phyloP scores from a whole-genome alignment of 2,888 invertebrate genomes.

The Leptinotarsa rubiginosa region DNA sequence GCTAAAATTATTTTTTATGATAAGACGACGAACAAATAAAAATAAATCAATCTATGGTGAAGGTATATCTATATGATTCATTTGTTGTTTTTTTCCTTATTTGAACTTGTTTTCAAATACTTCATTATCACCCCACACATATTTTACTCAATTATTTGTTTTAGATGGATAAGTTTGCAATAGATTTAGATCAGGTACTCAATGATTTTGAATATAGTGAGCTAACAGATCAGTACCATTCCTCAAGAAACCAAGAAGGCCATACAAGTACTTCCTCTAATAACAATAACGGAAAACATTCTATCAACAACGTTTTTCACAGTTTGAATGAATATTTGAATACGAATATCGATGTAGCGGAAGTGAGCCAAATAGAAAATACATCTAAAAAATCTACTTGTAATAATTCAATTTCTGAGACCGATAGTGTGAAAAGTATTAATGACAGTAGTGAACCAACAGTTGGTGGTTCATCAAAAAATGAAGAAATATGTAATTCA shows the following conservation, averaged over 20 bases:
- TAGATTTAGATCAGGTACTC: slow-evolving; percentile 86
- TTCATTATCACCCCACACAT: too few relatives aligned
- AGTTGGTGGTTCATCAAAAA: not conserved
- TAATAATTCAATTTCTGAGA: not conserved
- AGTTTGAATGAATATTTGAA: slow-evolving; percentile 74
- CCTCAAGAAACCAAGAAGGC: slow-evolving; percentile 27
- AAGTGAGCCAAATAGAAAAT: slow-evolving; percentile 12
- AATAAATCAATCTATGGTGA: too few relatives aligned
- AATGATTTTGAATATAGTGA: slow-evolving; percentile 87
- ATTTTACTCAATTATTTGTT: slow-evolving; percentile 5
- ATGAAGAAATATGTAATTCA: not conserved
- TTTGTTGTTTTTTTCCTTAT: too few relatives aligned
- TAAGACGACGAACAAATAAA: too few relatives aligned
- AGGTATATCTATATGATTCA: too few relatives aligned
- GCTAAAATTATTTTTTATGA: too few relatives aligned
- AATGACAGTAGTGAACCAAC: not conserved
- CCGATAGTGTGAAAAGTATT: not conserved
- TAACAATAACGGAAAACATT: slow-evolving; percentile 58
- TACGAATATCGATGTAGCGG: slow-evolving; percentile 59
- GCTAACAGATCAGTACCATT: slow-evolving; percentile 61
- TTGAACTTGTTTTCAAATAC: too few relatives aligned
- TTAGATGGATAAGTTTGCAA: slow-evolving; percentile 67
- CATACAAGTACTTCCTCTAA: slow-evolving; percentile 26
- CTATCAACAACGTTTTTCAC: slow-evolving; percentile 74
- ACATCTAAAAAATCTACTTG: slow-evolving; percentile 1